Evolutionary conservation across 2,113 vertebrate genomes (phyloP).

Genomic region (Ploceus nigricollis): DNA sequence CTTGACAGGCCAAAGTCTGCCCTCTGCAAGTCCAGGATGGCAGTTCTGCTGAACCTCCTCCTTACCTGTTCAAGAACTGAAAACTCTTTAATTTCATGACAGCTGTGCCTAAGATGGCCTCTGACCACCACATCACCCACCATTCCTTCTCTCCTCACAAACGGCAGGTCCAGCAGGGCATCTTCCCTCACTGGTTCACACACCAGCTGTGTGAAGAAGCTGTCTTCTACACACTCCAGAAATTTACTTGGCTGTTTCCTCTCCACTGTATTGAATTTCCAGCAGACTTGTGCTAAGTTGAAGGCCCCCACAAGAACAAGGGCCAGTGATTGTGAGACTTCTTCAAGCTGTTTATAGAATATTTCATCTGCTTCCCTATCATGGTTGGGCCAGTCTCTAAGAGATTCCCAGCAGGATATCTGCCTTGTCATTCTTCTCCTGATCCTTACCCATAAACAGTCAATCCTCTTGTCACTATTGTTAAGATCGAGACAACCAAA

Average conservation of each 20-base stretch:
- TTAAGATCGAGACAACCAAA: neutral
- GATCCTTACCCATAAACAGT: neutral
- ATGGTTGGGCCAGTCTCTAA: neutral
- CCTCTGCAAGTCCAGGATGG: neutral
- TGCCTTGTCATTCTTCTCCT: neutral
- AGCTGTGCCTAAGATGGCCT: fast-evolving
- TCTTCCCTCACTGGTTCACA: neutral
- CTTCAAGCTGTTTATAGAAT: neutral
- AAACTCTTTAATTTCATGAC: neutral
- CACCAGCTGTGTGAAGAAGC: neutral
- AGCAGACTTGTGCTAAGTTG: neutral
- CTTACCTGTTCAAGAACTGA: neutral
- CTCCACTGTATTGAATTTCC: neutral
- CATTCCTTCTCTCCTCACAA: neutral
- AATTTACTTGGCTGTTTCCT: neutral
- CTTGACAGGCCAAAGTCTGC: neutral
- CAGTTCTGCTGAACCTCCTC: neutral
- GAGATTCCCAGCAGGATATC: neutral
- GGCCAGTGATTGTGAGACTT: neutral
- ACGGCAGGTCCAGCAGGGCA: neutral
- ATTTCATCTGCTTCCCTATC: neutral
- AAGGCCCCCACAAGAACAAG: neutral
- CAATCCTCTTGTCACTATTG: neutral
- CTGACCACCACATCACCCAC: neutral
- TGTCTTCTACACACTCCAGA: neutral